Evolutionary conservation across 2,888 invertebrate species (phyloP), one percentile per base, ranked within the genome.

Genomic region (Volucella zonaria): DNA sequence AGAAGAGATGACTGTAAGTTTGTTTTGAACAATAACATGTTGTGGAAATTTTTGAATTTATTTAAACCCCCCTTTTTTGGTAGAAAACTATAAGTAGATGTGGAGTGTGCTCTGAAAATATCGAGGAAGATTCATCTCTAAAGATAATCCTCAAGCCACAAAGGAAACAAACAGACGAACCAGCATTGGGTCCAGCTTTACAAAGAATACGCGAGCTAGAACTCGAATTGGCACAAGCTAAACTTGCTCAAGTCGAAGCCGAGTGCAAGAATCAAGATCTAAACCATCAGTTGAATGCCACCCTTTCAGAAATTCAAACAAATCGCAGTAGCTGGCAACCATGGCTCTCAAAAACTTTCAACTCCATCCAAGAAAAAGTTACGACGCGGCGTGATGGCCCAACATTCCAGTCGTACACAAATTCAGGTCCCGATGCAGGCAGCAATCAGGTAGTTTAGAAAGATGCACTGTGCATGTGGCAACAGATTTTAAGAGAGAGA

Each of bases 251-350:
- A 87, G 99, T 99, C 6, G 98, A 99, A 92, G 97, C 98, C 1
- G 97, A 99, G 92, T 99, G 99, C 93, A 95, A 96, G 90, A 98
- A 97, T 92, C 98, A 98, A 94, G 97, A 97, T 91, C 92, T 99
- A 86, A 97, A 96, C 49, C 98, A 99, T 92, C 97, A 97, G 89
- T 92, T 98, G 71, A 95, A 96, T 89, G 94, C 96, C 0, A 95
- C 97, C 0, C 94, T 96, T 61, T 94, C 95, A 74, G 98, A 98
- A 91, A 92, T 96, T 86, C 95, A 95, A 89, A 89, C 89, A 40
- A 91, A 82, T 88, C 90, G 91, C 38, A 91, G 91, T 68, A 91
- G 90, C 86, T 98, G 98, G 95, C 95, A 98, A 38, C 96, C 97
- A 0, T 99, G 99, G 99, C 94, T 99, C 70, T 97, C 97, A 87